phyloP scores from a whole-genome alignment of 2,113 vertebrate genomes.

The Labeo rohita region DNA sequence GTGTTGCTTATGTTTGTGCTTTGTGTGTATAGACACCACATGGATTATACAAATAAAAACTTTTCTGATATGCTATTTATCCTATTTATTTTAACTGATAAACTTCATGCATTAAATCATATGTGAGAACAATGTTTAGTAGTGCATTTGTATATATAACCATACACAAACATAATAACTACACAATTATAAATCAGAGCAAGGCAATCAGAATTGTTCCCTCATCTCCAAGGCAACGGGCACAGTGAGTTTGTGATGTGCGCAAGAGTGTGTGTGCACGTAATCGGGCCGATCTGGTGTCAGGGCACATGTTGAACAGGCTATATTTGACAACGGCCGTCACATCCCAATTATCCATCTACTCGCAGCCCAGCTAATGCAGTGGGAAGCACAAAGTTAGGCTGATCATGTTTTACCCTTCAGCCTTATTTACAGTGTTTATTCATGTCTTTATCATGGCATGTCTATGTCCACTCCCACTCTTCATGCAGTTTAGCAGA shows the following conservation, averaged over 20 bases:
- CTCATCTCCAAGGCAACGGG: conserved; percentile 59
- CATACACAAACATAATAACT: conserved; percentile 28
- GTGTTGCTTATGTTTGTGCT: background rate
- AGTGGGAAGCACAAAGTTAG: conserved; percentile 36
- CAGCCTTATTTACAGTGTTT: conserved; percentile 54
- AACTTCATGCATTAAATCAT: conserved; percentile 15
- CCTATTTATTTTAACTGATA: background rate
- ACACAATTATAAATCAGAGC: conserved; percentile 26
- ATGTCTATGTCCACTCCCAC: conserved; percentile 27
- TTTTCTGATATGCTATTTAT: background rate
- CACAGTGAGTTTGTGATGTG: conserved; percentile 11
- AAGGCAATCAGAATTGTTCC: conserved; percentile 18
- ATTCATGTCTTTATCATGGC: conserved; percentile 48
- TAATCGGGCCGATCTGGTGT: conserved; percentile 58
- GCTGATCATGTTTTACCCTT: conserved; percentile 53
- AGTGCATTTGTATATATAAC: background rate
- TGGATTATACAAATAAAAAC: background rate
- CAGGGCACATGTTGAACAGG: conserved; percentile 51
- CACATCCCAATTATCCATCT: conserved; percentile 49
- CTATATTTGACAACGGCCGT: conserved; percentile 57
- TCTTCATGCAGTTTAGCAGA: conserved; percentile 18
- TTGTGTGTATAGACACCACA: background rate
- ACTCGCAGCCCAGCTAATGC: conserved; percentile 36
- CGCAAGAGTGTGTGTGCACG: conserved; percentile 17
- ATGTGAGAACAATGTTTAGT: background rate